Conservation (phyloP, 2,888 invertebrate genomes). For the Boloria selene region DNA sequence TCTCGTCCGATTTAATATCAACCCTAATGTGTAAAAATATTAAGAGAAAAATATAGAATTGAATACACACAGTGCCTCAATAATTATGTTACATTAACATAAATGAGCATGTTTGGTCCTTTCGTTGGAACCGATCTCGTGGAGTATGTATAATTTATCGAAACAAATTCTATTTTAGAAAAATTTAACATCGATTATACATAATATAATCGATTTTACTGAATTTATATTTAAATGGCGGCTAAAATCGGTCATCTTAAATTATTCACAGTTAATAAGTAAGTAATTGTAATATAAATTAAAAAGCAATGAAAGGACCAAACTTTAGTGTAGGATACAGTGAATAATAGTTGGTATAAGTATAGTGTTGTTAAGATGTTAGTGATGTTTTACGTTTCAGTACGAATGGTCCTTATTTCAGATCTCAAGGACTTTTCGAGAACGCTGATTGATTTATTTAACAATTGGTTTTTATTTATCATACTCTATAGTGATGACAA, state of each 20-base stretch:
- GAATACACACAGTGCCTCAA: constrained; percentile 84
- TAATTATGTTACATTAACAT: constrained; percentile 84
- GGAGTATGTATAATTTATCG: constrained; percentile 12
- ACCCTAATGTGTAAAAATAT: constrained; percentile 43
- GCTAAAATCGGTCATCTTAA: not conserved
- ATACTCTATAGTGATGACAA: not conserved
- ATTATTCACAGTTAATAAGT: not conserved
- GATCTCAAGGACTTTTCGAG: constrained; percentile 40
- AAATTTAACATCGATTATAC: not conserved
- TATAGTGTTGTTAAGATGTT: constrained; percentile 60
- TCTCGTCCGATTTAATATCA: constrained; percentile 34
- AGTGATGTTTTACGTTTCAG: constrained; percentile 53
- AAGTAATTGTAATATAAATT: constrained; percentile 22
- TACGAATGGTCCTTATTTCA: constrained; percentile 61
- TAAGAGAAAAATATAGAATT: constrained; percentile 57
- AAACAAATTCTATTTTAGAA: constrained; percentile 17
- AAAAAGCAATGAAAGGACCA: constrained; percentile 67
- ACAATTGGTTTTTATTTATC: not conserved
- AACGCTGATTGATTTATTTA: constrained; percentile 24
- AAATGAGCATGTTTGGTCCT: constrained; percentile 78
- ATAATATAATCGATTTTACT: not conserved
- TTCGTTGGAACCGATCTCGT: constrained; percentile 54
- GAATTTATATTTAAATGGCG: constrained; percentile 4
- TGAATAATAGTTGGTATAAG: constrained; percentile 67
- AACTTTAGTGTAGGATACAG: constrained; percentile 72